Conservation (phyloP, 2,888 invertebrate genomes). For the Cynaeus angustus region DNA sequence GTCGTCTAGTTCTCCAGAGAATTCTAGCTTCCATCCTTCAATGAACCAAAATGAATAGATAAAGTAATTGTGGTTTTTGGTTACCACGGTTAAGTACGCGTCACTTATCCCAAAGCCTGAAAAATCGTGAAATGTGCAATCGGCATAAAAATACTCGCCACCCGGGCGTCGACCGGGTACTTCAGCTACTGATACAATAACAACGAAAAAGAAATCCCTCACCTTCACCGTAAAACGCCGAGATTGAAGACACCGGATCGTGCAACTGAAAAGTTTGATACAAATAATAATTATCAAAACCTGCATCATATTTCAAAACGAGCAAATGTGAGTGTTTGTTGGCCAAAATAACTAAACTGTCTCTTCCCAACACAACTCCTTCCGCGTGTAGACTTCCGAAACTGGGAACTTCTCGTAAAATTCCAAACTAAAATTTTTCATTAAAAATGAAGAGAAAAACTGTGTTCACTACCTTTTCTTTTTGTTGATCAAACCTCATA, state of each 20-base stretch:
- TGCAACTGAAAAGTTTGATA: slow-evolving; percentile 65
- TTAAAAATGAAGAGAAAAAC: no score
- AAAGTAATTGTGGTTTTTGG: slow-evolving; percentile 61
- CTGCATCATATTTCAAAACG: slow-evolving; percentile 65
- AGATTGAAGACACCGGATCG: slow-evolving; percentile 61
- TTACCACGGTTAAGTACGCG: slow-evolving; percentile 65
- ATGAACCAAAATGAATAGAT: slow-evolving; percentile 66
- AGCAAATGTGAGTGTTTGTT: slow-evolving; percentile 60
- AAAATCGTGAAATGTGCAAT: slow-evolving; percentile 45
- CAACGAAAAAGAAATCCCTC: slow-evolving; percentile 39
- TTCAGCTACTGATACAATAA: no score
- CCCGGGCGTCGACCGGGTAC: no score
- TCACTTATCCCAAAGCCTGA: slow-evolving; percentile 65
- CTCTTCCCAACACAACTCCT: slow-evolving; percentile 62
- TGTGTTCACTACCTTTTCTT: slow-evolving; percentile 62
- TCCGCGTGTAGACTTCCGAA: slow-evolving; percentile 63
- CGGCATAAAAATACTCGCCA: no score
- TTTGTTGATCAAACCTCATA: slow-evolving; percentile 60
- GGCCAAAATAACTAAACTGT: slow-evolving; percentile 65
- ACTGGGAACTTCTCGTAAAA: slow-evolving; percentile 61
- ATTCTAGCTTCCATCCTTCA: slow-evolving; percentile 66
- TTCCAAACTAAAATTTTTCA: slow-evolving; percentile 62
- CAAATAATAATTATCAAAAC: slow-evolving; percentile 65
- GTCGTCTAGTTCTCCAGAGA: slow-evolving; percentile 64
- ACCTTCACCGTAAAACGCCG: slow-evolving; percentile 66